These are phyloP conservation scores for Aegithalos caudatus DNA, from an alignment of 2,113 vertebrate species.

Conservation along the genomic window DNA sequence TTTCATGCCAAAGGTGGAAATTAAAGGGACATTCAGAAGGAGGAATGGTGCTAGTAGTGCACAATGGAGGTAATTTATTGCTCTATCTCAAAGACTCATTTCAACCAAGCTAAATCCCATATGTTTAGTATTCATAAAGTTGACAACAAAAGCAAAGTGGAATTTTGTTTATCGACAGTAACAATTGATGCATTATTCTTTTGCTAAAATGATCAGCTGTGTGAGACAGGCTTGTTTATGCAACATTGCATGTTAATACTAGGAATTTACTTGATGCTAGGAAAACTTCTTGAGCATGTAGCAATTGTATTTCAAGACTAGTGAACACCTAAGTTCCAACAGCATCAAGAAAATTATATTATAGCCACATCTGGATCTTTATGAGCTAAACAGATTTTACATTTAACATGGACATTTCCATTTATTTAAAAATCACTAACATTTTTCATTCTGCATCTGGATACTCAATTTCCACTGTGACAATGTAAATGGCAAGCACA, in stretches of 20 bases:
- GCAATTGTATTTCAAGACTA: neutral
- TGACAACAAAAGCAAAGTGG: neutral
- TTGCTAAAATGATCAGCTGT: neutral
- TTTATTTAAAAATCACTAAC: neutral
- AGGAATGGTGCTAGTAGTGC: neutral
- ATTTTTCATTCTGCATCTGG: neutral
- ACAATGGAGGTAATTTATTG: neutral
- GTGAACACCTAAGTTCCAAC: neutral
- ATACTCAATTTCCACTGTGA: neutral
- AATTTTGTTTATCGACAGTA: slow-evolving; percentile 12
- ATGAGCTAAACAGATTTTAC: neutral
- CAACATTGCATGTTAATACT: neutral
- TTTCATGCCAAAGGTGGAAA: neutral
- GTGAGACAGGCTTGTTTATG: neutral
- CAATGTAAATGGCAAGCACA: neutral
- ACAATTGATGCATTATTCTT: neutral
- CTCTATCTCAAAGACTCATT: neutral
- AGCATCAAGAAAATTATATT: neutral
- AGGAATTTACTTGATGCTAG: neutral
- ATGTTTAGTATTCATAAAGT: neutral
- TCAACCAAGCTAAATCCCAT: neutral
- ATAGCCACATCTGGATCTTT: neutral
- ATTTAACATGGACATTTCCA: neutral
- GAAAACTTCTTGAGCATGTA: neutral
- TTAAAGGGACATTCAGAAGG: neutral